Evolutionary conservation across 2,888 invertebrate species (phyloP), one percentile per base, ranked within the genome.

Genomic region (Phalera bucephala): DNA sequence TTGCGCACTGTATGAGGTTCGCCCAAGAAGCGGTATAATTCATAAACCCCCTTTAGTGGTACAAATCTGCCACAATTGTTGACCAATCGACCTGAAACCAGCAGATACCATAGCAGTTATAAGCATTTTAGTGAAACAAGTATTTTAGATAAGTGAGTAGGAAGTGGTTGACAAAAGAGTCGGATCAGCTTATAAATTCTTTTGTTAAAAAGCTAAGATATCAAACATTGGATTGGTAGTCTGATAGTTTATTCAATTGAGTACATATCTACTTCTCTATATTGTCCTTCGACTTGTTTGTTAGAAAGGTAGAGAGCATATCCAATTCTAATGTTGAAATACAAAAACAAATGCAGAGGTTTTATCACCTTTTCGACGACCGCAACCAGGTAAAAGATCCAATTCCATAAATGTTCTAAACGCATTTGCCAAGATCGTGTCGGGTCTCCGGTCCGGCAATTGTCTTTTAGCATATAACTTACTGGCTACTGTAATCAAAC

Each of bases 401-500:
- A 64, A 64, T 25, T 90, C 80, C 74, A 93, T 82, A 50, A 93
- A 91, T 26, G 64, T 75, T 55, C 86, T 77, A 32, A 93, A 90
- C 17, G 91, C 90, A 40, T 61, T 71, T n/a, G 91, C 86, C 30
- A 91, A 53, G 49, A 90, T 86, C 17, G 91, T 91, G 45, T 87
- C 83, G 1, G 78, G 80, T 43, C 76, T 80, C 7, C 61, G 62
- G 1, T 69, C 72, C 3, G 80, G 76, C 19, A 86, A 47, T 26
- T 68, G 51, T 38, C 57, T 72, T 53, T 80, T 80, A 1, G 82
- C 73, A 52, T 91, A 91, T 11, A 91, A 51, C 49, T 72, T 77
- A 65, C 80, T 87, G 1, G 91, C 84, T 14, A 91, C 76, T 22
- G 90, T 80, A 40, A 93, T 74, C 7, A 93, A 52, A 20, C 90